A percentile compares a stretch with the other conserved stretches of the same genome.
phyloP scores from a whole-genome alignment of 2,888 invertebrate genomes.

The Ypsolopha scabrella region DNA sequence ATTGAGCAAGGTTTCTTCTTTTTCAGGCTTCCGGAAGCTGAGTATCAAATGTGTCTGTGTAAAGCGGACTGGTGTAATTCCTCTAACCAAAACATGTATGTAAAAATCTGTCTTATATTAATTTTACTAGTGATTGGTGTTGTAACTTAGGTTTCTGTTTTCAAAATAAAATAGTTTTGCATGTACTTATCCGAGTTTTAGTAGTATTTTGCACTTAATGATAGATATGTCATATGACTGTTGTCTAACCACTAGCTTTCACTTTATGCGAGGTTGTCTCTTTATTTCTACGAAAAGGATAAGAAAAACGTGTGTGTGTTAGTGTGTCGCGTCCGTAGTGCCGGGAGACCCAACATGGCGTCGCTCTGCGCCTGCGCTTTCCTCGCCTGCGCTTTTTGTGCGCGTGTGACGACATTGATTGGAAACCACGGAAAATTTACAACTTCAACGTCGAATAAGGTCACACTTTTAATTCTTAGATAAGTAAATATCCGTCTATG shows the following conservation, averaged over 20 bases:
- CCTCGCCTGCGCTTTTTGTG: constrained; percentile 46
- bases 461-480: constrained; percentile 4
- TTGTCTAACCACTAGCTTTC: constrained; percentile 53
- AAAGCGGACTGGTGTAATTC: constrained; percentile 54
- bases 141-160: too few species aligned
- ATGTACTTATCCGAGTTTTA: background rate
- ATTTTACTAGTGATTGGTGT: too few species aligned
- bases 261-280: constrained; percentile 58
- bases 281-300: constrained; percentile 66
- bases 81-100: constrained; percentile 9
- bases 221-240: constrained; percentile 57
- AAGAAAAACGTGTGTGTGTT: constrained; percentile 57
- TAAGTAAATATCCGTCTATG: background rate
- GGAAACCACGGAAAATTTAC: constrained; percentile 44
- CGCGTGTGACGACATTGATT: constrained; percentile 45
- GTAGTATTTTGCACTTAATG: background rate
- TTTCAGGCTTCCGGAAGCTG: constrained; percentile 45
- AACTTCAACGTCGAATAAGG: constrained; percentile 11
- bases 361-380: constrained; percentile 17
- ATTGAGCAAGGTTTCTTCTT: constrained; percentile 1
- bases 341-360: constrained; percentile 10
- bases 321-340: constrained; percentile 57
- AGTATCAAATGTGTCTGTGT: constrained; percentile 51
- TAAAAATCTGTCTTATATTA: too few species aligned
- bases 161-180: background rate